These are phyloP conservation scores for Erinaceus europaeus DNA, from an alignment of 2,113 vertebrate genomes.

Conservation along the genomic window DNA sequence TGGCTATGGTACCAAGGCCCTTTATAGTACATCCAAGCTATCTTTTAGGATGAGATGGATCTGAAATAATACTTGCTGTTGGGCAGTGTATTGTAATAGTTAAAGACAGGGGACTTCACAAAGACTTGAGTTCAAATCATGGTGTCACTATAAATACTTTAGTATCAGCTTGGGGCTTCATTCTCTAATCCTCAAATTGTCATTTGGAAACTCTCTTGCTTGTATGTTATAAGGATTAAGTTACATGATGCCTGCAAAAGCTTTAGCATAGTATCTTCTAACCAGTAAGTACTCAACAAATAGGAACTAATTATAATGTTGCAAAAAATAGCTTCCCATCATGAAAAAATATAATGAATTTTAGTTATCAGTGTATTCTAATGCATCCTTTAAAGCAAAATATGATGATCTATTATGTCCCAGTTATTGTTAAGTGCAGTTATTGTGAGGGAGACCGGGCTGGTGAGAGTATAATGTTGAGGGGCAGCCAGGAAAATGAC, in stretches of 20 bases:
- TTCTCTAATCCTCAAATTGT: neutral
- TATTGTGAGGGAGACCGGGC: neutral
- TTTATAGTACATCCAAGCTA: constrained; percentile 5
- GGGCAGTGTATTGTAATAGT: neutral
- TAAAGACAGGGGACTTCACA: neutral
- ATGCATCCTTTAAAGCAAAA: constrained; percentile 19
- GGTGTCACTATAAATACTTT: neutral
- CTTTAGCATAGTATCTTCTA: neutral
- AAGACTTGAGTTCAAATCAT: constrained; percentile 1
- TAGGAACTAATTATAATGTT: neutral
- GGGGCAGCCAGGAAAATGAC: neutral
- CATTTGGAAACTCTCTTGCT: neutral
- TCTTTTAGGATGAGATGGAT: constrained; percentile 11
- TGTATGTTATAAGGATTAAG: constrained; percentile 7
- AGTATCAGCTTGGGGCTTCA: neutral
- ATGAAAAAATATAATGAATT: constrained; percentile 19
- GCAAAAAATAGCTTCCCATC: neutral
- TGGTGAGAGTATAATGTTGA: neutral
- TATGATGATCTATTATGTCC: neutral
- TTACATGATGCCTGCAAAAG: constrained; percentile 25
- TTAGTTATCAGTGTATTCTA: neutral
- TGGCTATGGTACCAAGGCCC: neutral
- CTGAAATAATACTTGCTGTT: neutral
- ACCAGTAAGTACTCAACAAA: neutral
- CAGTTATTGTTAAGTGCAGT: neutral